Evolutionary conservation across 2,113 vertebrate species (phyloP).

Genomic region (Hoplias malabaricus): DNA sequence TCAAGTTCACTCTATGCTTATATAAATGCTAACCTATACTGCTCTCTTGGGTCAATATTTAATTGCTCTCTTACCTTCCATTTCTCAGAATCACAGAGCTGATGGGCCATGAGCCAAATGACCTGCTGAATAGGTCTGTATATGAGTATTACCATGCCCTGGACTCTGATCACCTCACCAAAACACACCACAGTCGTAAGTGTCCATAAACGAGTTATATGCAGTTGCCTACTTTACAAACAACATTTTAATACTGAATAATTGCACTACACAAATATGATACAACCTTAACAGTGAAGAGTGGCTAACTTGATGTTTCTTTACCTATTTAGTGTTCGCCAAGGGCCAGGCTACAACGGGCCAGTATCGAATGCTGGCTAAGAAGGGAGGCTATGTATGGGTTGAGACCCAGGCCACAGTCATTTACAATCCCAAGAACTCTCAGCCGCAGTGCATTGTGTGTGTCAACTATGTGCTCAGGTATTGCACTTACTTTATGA

Average conservation of each 20-base stretch:
- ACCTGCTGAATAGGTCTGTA: slow-evolving; percentile 91
- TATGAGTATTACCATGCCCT: slow-evolving; percentile 97
- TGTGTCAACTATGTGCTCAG: slow-evolving; percentile 98
- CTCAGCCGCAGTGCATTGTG: slow-evolving; percentile 96
- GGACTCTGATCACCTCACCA: slow-evolving; percentile 96
- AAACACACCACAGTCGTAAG: slow-evolving; percentile 97
- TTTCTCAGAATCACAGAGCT: slow-evolving; percentile 90
- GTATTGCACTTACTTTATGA: slow-evolving; percentile 66
- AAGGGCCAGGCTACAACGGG: slow-evolving; percentile 97
- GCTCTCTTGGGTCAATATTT: no score
- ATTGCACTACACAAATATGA: background rate
- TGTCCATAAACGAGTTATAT: background rate
- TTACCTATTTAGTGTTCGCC: slow-evolving; percentile 84
- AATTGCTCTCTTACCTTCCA: background rate
- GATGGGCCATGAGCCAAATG: slow-evolving; percentile 94
- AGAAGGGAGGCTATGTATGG: slow-evolving; percentile 95
- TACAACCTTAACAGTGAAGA: background rate
- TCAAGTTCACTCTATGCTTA: no score
- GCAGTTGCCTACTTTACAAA: background rate
- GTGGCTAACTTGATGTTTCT: slow-evolving; percentile 31
- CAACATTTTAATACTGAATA: background rate
- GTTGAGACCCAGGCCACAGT: slow-evolving; percentile 98
- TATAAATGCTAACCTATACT: no score
- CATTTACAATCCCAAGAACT: slow-evolving; percentile 98
- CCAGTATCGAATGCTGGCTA: slow-evolving; percentile 97